phyloP scores from a whole-genome alignment of 2,113 vertebrate species.

The Chionis minor region DNA sequence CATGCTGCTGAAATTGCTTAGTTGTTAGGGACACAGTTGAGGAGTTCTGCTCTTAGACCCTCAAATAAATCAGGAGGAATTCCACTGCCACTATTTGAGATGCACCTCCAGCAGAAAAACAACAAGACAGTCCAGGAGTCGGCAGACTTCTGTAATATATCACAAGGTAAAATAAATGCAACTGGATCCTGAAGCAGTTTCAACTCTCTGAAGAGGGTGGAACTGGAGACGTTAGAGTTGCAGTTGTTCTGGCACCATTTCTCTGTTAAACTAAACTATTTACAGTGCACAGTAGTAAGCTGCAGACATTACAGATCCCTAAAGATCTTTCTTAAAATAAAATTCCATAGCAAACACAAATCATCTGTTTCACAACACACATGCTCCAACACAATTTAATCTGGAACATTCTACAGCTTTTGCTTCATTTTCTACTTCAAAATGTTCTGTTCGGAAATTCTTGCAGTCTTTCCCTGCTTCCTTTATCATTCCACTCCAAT shows the following conservation, averaged over 20 bases:
- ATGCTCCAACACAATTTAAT: not conserved
- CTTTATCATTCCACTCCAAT: not conserved
- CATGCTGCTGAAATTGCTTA: not conserved
- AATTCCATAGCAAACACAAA: not conserved
- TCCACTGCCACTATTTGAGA: rapidly evolving
- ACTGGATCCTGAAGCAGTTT: not conserved
- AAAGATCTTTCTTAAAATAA: not conserved
- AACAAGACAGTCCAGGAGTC: not conserved
- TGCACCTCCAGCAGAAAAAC: not conserved
- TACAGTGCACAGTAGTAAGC: not conserved
- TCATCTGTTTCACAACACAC: not conserved
- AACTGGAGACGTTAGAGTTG: not conserved
- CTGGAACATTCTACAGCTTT: not conserved
- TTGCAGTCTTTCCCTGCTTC: not conserved
- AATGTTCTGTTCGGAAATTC: not conserved
- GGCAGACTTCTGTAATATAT: not conserved
- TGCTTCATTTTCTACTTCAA: not conserved
- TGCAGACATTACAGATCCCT: not conserved
- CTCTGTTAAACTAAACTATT: not conserved
- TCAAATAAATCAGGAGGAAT: not conserved
- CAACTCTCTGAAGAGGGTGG: not conserved
- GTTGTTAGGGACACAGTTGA: rapidly evolving
- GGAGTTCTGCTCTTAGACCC: not conserved
- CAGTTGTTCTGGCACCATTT: not conserved
- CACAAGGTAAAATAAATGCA: not conserved